A percentile compares a stretch with the other conserved stretches of the same genome.
Conservation (phyloP, 2,113 vertebrate species). For the Asarcornis scutulata region DNA sequence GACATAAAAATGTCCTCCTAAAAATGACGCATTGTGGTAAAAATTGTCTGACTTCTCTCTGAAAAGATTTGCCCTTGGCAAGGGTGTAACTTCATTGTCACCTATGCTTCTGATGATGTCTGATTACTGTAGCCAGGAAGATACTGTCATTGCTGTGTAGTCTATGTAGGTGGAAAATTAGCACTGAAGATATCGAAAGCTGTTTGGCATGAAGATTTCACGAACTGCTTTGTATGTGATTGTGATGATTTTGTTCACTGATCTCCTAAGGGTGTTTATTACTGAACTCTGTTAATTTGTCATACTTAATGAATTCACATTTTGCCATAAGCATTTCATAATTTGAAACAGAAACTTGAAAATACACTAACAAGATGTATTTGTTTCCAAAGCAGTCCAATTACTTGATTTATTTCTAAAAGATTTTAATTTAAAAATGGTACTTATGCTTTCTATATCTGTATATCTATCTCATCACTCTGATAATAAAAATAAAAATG, state of each 20-base stretch:
- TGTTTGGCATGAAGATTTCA: background rate
- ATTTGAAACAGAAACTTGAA: background rate
- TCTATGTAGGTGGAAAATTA: background rate
- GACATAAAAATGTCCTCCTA: background rate
- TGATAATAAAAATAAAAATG: background rate
- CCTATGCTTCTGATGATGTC: background rate
- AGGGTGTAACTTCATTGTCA: fast-evolving
- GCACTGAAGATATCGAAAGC: background rate
- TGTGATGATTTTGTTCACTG: background rate
- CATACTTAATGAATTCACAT: background rate
- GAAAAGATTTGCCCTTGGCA: background rate
- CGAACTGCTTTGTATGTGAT: background rate
- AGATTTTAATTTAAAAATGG: background rate
- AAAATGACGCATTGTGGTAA: background rate
- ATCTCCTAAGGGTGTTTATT: background rate
- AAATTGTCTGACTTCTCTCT: background rate
- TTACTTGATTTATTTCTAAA: background rate
- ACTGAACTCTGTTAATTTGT: background rate
- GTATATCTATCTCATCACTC: background rate
- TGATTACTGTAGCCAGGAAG: background rate
- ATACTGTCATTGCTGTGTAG: background rate
- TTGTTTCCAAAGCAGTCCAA: background rate
- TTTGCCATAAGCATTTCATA: background rate
- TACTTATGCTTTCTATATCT: background rate
- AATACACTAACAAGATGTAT: background rate